Evolutionary conservation across 1,140 invertebrate genomes (phyloP).

Genomic region (Metaphire vulgaris): DNA sequence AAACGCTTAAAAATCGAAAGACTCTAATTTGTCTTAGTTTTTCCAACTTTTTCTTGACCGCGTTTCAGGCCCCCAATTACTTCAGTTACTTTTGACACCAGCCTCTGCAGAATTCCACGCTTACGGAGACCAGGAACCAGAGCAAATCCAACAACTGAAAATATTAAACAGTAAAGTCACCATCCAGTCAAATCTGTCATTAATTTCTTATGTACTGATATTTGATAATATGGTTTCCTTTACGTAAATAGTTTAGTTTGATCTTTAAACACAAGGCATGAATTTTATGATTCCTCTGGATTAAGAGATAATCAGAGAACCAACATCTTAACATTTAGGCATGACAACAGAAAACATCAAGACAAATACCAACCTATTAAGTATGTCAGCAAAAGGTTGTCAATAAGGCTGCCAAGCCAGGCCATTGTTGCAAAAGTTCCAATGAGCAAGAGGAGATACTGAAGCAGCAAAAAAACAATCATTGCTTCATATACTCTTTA

Average conservation of each 20-base stretch:
- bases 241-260: no score
- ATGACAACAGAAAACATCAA: no score
- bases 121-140: constrained; percentile 53
- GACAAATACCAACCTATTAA: constrained; percentile 61
- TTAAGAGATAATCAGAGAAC: no score
- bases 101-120: constrained; percentile 49
- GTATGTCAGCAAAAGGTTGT: constrained; percentile 75
- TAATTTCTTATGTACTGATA: no score
- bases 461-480: constrained; percentile 43
- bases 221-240: no score
- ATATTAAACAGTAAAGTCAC: no score
- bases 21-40: neutral
- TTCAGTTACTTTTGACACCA: constrained; percentile 34
- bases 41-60: neutral
- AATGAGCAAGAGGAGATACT: constrained; percentile 70
- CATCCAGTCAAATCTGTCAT: no score
- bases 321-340: no score
- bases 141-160: constrained; percentile 46
- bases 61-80: neutral
- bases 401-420: constrained; percentile 71
- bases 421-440: constrained; percentile 60
- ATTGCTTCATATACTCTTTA: no score
- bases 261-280: no score
- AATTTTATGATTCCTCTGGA: no score
- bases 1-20: no score